phyloP scores from a whole-genome alignment of 2,888 invertebrate genomes.

The Polydrusus cervinus region DNA sequence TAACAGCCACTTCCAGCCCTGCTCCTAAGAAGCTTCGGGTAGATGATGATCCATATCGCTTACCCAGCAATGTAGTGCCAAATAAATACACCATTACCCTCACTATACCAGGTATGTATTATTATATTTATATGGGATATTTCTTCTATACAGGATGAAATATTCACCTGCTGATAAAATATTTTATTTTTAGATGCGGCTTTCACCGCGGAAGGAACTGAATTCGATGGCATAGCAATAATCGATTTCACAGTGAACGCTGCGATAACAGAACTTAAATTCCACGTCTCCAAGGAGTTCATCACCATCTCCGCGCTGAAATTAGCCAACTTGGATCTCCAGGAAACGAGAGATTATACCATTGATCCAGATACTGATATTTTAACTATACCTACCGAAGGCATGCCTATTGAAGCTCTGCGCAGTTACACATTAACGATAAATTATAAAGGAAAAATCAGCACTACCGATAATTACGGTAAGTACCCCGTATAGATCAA shows the following conservation, averaged over 20 bases:
- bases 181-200: conserved; percentile 12
- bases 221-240: conserved; percentile 34
- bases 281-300: conserved; percentile 42
- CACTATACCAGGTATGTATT: conserved; percentile 5
- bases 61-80: background rate
- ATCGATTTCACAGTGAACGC: conserved; percentile 31
- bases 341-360: no score
- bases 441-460: conserved; percentile 35
- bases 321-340: no score
- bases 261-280: conserved; percentile 29
- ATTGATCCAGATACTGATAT: conserved; percentile 40
- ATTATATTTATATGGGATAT: no score
- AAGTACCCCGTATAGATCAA: no score
- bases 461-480: conserved; percentile 29
- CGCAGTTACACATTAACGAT: conserved; percentile 6
- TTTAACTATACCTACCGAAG: conserved; percentile 21
- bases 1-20: background rate
- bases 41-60: background rate
- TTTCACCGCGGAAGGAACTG: conserved; percentile 27
- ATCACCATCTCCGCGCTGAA: conserved; percentile 26
- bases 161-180: background rate
- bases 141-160: no score
- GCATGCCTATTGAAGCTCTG: background rate
- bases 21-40: background rate
- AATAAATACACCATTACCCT: background rate